A percentile compares a stretch with the other conserved stretches of the same genome.
Conservation (phyloP, 2,888 invertebrate genomes). For the Cheilosia pagana region DNA sequence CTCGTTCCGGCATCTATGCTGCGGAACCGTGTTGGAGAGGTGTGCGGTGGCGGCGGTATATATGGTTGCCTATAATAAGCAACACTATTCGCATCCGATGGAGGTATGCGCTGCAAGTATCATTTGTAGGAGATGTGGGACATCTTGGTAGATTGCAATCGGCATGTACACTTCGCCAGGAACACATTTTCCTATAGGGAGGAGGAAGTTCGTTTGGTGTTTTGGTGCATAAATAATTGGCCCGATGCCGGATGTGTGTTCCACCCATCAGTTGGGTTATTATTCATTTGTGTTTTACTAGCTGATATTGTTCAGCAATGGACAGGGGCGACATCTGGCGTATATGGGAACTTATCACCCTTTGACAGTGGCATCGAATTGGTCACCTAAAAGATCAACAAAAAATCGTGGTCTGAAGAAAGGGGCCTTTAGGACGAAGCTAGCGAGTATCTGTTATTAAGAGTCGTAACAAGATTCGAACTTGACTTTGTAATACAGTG, state of each 20-base stretch:
- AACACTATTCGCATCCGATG: conserved; percentile 48
- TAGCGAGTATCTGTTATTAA: too few species aligned
- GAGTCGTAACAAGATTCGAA: too few species aligned
- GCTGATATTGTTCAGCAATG: too few species aligned
- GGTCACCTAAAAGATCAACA: too few species aligned
- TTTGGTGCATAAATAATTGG: conserved; percentile 56
- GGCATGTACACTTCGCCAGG: conserved; percentile 1
- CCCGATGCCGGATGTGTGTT: conserved; percentile 46
- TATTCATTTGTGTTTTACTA: background rate
- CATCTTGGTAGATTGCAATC: conserved; percentile 59
- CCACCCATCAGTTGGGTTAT: background rate
- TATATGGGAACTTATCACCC: too few species aligned
- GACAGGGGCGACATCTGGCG: conserved; percentile 2
- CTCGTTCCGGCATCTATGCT: conserved; percentile 23
- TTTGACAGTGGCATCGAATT: too few species aligned
- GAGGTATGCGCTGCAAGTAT: conserved; percentile 44
- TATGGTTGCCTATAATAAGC: conserved; percentile 31
- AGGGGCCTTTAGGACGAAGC: too few species aligned
- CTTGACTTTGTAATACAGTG: too few species aligned
- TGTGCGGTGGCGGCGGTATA: background rate
- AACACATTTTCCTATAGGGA: background rate
- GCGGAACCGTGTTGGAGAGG: background rate
- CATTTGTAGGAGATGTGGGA: conserved; percentile 63
- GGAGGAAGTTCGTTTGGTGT: conserved; percentile 33
- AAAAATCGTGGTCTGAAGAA: too few species aligned